phyloP scores from a whole-genome alignment of 2,797 vertebrate species.

The Vireo griseus region DNA sequence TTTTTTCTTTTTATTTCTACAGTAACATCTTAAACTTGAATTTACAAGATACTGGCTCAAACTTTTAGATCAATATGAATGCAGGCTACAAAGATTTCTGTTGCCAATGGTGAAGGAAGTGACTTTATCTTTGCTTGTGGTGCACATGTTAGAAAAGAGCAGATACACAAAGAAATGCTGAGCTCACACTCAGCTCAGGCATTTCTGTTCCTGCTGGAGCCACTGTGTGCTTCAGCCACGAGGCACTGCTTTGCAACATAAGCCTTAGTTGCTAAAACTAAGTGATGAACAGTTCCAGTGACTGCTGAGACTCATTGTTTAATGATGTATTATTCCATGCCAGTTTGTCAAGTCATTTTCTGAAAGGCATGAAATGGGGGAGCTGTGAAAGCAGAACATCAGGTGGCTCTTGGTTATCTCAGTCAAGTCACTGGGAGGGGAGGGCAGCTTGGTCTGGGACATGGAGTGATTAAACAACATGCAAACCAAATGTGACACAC shows the following conservation, averaged over 20 bases:
- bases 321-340: neutral
- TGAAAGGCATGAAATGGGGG: neutral
- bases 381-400: neutral
- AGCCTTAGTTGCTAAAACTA: neutral
- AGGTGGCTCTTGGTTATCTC: neutral
- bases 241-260: neutral
- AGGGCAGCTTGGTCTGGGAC: neutral
- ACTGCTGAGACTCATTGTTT: neutral
- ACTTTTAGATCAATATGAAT: neutral
- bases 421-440: neutral
- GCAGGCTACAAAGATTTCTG: neutral
- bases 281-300: neutral
- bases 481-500: neutral
- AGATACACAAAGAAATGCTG: neutral
- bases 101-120: neutral
- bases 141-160: neutral
- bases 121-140: neutral
- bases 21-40: neutral
- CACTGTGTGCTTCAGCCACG: neutral
- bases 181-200: neutral
- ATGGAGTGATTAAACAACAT: neutral
- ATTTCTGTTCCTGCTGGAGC: neutral
- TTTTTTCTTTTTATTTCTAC: neutral
- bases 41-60: neutral
- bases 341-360: neutral